Evolutionary conservation across 2,888 invertebrate species (phyloP).

Genomic region (Rambutsinella grinnellia): DNA sequence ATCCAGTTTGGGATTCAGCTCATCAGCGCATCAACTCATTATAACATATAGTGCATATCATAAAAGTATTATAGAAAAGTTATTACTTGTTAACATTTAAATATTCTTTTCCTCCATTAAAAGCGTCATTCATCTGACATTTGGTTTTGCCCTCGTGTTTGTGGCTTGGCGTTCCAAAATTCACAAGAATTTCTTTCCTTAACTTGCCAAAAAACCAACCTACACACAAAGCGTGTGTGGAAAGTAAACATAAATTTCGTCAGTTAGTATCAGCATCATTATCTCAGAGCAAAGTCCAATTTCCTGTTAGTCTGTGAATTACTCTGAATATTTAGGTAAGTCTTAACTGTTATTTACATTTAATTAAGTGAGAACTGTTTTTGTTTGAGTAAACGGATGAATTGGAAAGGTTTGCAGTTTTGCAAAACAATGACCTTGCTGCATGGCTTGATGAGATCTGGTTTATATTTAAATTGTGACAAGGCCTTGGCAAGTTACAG

Average conservation of each 20-base stretch:
- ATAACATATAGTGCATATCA: neutral
- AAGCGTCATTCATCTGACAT: neutral
- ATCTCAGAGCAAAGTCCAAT: conserved; percentile 41
- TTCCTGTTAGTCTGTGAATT: neutral
- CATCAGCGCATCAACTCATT: neutral
- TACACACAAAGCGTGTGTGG: conserved; percentile 19
- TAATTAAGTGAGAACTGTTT: neutral
- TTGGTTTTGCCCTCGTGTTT: conserved; percentile 9
- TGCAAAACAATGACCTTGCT: too few relatives aligned
- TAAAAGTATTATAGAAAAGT: neutral
- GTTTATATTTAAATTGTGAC: neutral
- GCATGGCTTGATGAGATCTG: neutral
- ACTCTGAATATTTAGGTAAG: neutral
- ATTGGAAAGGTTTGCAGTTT: too few relatives aligned
- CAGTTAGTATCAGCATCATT: conserved; percentile 17
- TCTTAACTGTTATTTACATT: neutral
- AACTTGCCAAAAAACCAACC: neutral
- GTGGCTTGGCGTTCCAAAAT: conserved; percentile 6
- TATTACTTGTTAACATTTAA: neutral
- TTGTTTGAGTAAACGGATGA: too few relatives aligned
- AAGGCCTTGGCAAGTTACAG: neutral
- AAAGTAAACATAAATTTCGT: neutral
- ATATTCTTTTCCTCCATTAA: neutral
- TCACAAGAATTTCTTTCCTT: neutral
- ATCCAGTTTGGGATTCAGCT: conserved; percentile 13